phyloP scores from a whole-genome alignment of 2,888 invertebrate genomes.

The Acanthopleura granulata region DNA sequence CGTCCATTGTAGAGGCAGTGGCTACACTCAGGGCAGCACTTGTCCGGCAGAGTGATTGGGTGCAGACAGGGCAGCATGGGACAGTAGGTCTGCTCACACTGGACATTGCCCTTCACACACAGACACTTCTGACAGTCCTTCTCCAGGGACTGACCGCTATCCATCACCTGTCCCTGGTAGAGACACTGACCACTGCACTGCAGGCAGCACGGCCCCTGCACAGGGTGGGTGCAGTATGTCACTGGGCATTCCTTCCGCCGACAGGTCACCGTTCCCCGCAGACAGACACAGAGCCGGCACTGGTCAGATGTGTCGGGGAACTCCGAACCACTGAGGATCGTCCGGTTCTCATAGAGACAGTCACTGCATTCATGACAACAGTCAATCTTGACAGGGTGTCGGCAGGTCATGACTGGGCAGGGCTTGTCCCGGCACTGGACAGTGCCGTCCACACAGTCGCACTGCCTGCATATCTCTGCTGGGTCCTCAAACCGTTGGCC shows the following conservation, averaged over 20 bases:
- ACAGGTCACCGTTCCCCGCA: constrained; percentile 23
- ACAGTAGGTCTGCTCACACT: constrained; percentile 41
- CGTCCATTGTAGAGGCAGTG: constrained; percentile 39
- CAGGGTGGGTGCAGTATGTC: constrained; percentile 41
- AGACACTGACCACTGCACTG: constrained; percentile 47
- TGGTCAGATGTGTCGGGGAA: constrained; percentile 30
- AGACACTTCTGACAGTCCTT: constrained; percentile 32
- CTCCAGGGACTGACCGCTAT: constrained; percentile 21
- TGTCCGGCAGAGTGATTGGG: constrained; percentile 34
- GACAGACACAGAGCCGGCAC: constrained; percentile 48
- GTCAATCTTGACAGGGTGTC: constrained; percentile 18
- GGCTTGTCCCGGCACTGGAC: constrained; percentile 33
- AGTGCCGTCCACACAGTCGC: constrained; percentile 41
- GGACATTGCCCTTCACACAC: constrained; percentile 37
- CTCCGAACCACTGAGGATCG: neutral
- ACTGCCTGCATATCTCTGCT: constrained; percentile 43
- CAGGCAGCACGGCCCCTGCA: constrained; percentile 48
- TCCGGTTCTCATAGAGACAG: constrained; percentile 29
- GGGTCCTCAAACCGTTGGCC: constrained; percentile 34
- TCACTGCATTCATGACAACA: constrained; percentile 22
- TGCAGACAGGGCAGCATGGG: constrained; percentile 40
- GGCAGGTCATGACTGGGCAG: constrained; percentile 31
- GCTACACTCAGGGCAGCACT: constrained; percentile 51
- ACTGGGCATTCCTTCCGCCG: constrained; percentile 27
- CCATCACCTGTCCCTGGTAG: constrained; percentile 28